A percentile compares a stretch with the other conserved stretches of the same genome.
Evolutionary conservation across 2,797 vertebrate species (phyloP).

Genomic region (Hypotaenidia okinawae): DNA sequence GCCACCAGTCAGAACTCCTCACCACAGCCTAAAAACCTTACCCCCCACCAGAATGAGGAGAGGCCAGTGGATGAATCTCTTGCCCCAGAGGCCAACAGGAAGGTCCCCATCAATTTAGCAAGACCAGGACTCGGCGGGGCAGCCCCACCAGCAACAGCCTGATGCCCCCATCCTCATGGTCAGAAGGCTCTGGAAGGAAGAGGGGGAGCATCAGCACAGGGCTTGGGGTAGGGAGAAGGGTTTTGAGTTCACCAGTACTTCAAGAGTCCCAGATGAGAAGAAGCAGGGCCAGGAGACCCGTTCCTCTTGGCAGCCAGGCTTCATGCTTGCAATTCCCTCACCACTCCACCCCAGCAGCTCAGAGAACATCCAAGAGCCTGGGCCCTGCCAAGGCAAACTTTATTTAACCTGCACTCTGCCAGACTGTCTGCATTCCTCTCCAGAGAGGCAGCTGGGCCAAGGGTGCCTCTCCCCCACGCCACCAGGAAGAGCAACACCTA

Average conservation of each 20-base stretch:
- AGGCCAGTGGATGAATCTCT: neutral
- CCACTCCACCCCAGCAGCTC: slow-evolving; percentile 60
- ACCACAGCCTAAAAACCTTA: too few relatives aligned
- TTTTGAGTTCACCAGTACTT: neutral
- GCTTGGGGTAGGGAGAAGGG: neutral
- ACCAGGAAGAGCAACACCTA: slow-evolving; percentile 19
- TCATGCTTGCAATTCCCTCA: slow-evolving; percentile 57
- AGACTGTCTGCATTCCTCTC: slow-evolving; percentile 82
- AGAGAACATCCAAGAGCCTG: slow-evolving; percentile 49
- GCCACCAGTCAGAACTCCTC: too few relatives aligned
- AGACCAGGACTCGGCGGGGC: rapidly evolving
- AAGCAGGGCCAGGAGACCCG: slow-evolving; percentile 26
- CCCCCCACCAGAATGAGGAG: too few relatives aligned
- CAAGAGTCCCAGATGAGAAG: slow-evolving; percentile 17
- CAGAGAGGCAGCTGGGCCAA: slow-evolving; percentile 57
- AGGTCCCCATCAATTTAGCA: neutral
- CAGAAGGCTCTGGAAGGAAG: neutral
- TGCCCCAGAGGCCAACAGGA: neutral
- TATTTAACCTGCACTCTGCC: slow-evolving; percentile 81
- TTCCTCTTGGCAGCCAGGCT: slow-evolving; percentile 7
- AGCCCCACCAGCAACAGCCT: rapidly evolving
- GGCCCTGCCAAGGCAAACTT: slow-evolving; percentile 79
- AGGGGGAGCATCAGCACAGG: neutral
- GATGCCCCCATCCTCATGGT: neutral
- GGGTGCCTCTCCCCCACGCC: slow-evolving; percentile 37